Evolutionary conservation across 2,888 invertebrate species (phyloP), one percentile per base, ranked within the genome.

Genomic region (Drosophila affinis): DNA sequence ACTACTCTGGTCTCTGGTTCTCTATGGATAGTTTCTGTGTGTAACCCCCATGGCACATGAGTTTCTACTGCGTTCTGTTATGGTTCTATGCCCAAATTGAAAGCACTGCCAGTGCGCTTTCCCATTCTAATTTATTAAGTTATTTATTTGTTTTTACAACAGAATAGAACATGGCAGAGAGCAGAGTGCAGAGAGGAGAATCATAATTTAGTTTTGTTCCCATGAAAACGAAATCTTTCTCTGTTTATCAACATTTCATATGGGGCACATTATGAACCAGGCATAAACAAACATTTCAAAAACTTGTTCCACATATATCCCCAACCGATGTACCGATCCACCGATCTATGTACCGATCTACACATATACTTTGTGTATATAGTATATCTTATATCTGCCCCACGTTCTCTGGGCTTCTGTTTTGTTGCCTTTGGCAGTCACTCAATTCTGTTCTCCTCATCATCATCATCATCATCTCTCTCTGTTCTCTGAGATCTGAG

Each of bases 261-360:
- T 52, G 10, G 55, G 10, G 55, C 52, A 49, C 61, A 52, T 68
- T 80, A 75, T 71, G 76, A 79, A 79, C 49, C 86, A 86, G 72
- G 79, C 79, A 65, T 86, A 83, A 86, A 83, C 81, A 83, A 83
- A 86, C 82, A 79, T 77, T 83, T 70, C 68, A 72, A 80, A 70
- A 78, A 70, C 62, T 62, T 54, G 34, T 46, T 69, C 61, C 56
- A 53, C 24, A 24, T 24, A 24, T 21, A 53, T 70, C 29, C 17
- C 10, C 44, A 39, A 5, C n/a, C 14, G 34, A 39, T 39, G 34
- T 34, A 12, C 24, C 39, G 14, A 14, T 49, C 14, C 2, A 18
- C 18, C 18, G 18, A 18, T 18, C 18, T 18, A 18, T 18, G 34
- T 34, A 12, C 24, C n/a, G 7, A 14, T 49, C 14, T 32, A 48